phyloP scores from a whole-genome alignment of 1,140 invertebrate species.

The Colletes latitarsis region DNA sequence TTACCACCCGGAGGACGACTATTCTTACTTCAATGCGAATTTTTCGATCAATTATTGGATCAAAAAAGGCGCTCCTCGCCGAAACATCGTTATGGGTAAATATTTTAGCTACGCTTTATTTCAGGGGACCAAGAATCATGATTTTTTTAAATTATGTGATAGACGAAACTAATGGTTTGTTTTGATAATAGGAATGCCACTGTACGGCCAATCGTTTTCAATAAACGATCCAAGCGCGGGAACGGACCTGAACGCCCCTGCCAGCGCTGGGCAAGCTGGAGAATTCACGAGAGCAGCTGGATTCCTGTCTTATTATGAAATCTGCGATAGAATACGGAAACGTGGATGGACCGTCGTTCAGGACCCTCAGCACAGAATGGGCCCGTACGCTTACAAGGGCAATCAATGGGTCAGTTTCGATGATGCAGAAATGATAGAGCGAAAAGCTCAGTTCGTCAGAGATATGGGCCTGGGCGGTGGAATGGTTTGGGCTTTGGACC shows the following conservation, averaged over 20 bases:
- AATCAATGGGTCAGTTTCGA: conserved; percentile 96
- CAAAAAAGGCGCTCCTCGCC: conserved; percentile 88
- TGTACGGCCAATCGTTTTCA: conserved; percentile 94
- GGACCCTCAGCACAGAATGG: conserved; percentile 88
- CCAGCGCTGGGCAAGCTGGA: conserved; percentile 88
- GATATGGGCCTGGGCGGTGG: conserved; percentile 90
- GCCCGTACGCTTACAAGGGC: conserved; percentile 92
- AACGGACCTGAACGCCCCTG: conserved; percentile 86
- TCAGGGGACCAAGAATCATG: too few relatives aligned
- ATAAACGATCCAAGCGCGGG: conserved; percentile 81
- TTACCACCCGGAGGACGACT: conserved; percentile 85
- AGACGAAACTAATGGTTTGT: neutral
- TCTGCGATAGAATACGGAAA: conserved; percentile 89
- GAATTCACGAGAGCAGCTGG: conserved; percentile 91
- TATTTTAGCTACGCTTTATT: neutral
- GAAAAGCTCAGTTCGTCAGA: conserved; percentile 89
- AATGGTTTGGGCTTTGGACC: conserved; percentile 93
- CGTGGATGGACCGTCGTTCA: conserved; percentile 90
- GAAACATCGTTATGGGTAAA: conserved; percentile 91
- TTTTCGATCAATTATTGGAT: conserved; percentile 95
- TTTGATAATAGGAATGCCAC: conserved; percentile 83
- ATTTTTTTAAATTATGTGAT: too few relatives aligned
- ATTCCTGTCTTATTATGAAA: conserved; percentile 95
- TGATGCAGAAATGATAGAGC: conserved; percentile 89
- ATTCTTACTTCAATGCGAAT: conserved; percentile 83